phyloP scores from a whole-genome alignment of 2,888 invertebrate species.

The Morinoia aosen region DNA sequence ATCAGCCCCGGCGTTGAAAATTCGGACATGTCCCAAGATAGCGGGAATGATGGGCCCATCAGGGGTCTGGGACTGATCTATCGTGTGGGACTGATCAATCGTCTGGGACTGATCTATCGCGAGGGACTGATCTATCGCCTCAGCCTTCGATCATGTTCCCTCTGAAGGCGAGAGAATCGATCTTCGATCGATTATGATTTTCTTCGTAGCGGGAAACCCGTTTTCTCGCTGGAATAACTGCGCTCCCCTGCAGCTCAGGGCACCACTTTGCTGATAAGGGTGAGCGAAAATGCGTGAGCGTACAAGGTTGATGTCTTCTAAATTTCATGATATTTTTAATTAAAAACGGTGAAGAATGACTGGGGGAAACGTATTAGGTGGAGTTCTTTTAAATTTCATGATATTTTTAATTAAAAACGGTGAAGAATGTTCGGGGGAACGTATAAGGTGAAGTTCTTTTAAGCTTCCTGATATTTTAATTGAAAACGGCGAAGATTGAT shows the following conservation, averaged over 20 bases:
- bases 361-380: too few relatives aligned
- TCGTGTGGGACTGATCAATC: neutral
- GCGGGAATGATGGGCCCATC: neutral
- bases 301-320: too few relatives aligned
- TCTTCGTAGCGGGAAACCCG: neutral
- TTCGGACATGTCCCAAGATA: neutral
- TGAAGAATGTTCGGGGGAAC: too few relatives aligned
- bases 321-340: too few relatives aligned
- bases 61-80: neutral
- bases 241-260: neutral
- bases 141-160: neutral
- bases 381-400: too few relatives aligned
- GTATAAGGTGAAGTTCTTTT: too few relatives aligned
- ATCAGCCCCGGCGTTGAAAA: conserved; percentile 10
- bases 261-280: neutral
- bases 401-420: too few relatives aligned
- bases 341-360: too few relatives aligned
- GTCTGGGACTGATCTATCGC: neutral
- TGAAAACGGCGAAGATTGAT: too few relatives aligned
- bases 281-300: too few relatives aligned
- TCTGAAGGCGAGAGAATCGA: neutral
- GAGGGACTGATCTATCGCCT: neutral
- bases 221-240: neutral
- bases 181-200: neutral
- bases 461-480: too few relatives aligned